Conservation (phyloP, 2,888 invertebrate species). For the Xylocampa areola region DNA sequence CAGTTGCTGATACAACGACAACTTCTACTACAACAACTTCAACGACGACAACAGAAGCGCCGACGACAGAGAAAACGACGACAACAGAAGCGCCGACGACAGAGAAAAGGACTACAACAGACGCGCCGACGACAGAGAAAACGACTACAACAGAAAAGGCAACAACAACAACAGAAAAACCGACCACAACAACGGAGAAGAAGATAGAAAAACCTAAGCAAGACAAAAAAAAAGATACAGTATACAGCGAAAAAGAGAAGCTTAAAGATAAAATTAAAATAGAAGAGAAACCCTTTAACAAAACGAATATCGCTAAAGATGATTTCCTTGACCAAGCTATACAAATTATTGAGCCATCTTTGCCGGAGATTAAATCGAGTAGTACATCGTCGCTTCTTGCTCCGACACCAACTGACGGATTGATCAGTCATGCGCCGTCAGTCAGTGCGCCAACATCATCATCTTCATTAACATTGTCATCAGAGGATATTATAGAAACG, state of each 20-base stretch:
- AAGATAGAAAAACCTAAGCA: slow-evolving; percentile 70
- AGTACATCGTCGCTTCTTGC: slow-evolving; percentile 60
- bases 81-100: slow-evolving; percentile 61
- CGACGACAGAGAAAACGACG: slow-evolving; percentile 57
- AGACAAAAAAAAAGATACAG: slow-evolving; percentile 80
- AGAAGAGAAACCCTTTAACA: slow-evolving; percentile 71
- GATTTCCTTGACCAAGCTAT: slow-evolving; percentile 72
- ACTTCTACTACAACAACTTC: slow-evolving; percentile 64
- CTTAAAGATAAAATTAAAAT: slow-evolving; percentile 72
- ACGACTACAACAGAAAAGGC: slow-evolving; percentile 64
- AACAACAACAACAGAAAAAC: slow-evolving; percentile 65
- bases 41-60: slow-evolving; percentile 64
- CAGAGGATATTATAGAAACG: slow-evolving; percentile 63
- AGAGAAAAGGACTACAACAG: slow-evolving; percentile 64
- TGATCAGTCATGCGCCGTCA: slow-evolving; percentile 67
- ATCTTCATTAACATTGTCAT: slow-evolving; percentile 8
- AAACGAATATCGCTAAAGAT: slow-evolving; percentile 63
- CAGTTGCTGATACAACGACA: slow-evolving; percentile 67
- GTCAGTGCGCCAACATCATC: slow-evolving; percentile 52
- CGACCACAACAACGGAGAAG: slow-evolving; percentile 57
- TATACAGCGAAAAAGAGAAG: slow-evolving; percentile 71
- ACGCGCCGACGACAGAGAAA: slow-evolving; percentile 56
- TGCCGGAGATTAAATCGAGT: slow-evolving; percentile 64
- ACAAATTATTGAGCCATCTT: slow-evolving; percentile 76
- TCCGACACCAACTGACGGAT: slow-evolving; percentile 81